Evolutionary conservation across 1,140 invertebrate species (phyloP).

Genomic region (Caenorhabditis brenneri): DNA sequence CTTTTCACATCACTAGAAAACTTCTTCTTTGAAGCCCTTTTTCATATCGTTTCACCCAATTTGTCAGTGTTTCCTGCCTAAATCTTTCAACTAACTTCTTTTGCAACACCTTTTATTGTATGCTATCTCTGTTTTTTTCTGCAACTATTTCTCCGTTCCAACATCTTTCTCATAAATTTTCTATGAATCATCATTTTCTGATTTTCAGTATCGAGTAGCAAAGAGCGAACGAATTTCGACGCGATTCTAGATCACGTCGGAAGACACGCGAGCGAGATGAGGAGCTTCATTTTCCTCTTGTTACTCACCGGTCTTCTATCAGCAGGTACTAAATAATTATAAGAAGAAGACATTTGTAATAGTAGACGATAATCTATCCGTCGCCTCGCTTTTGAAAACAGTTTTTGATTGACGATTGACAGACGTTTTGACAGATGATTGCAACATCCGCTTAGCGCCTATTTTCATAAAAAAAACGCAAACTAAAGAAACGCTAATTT

Average conservation of each 20-base stretch:
- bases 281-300: conserved; percentile 13
- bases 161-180: no score
- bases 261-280: conserved; percentile 19
- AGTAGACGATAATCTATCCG: conserved; percentile 6
- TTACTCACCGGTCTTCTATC: conserved; percentile 7
- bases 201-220: conserved; percentile 18
- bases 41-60: no score
- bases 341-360: background rate
- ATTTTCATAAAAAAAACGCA: background rate
- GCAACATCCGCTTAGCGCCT: conserved; percentile 3
- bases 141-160: no score
- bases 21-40: no score
- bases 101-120: background rate
- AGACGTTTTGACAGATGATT: conserved; percentile 28
- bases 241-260: conserved; percentile 40
- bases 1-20: background rate
- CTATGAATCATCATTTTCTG: background rate
- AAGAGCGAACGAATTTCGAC: conserved; percentile 27
- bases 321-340: background rate
- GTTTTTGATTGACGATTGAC: conserved; percentile 14
- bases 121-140: no score
- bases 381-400: background rate
- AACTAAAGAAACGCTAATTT: background rate
- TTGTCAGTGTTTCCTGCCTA: background rate
- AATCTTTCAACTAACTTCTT: background rate